Base-by-base conservation (phyloP, 2,797 vertebrate species). In the Acanthurus tractus region DNA sequence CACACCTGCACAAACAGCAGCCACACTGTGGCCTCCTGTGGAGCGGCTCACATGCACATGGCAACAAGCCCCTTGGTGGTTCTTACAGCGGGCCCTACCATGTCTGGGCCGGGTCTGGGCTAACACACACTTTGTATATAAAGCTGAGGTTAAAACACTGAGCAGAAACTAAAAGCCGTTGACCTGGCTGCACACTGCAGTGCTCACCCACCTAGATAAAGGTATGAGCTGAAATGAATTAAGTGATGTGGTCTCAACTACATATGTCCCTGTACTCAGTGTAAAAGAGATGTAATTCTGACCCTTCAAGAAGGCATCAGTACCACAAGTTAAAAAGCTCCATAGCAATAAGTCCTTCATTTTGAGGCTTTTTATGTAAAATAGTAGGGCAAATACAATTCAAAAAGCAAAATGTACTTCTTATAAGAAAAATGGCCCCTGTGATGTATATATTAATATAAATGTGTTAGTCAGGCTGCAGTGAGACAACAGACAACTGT, bases 1-100 rank as follows among this genome's bases (percentile, higher is more conserved):
- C 88, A 82, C 95, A 95, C 94, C 94, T 95, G 94, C 86, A 92
- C 91, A 94, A 95, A 95, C 94, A 95, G 70, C 74, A 29, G 74
- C 81, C 36, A 22, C 81, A 83, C 88, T 88, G 88, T 82, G 83
- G 81, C 74, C 84, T 79, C 78, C 84, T 82, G 79, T 67, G 18
- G 71, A 56, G 79, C 42, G 15, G 76, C 80, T 56, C 68, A 63
- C 74, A 50, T 25, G 69, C 49, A 10, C 50, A 38, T 45, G 6
- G 52, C 57, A 58, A 73, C 76, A 40, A 63, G 64, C 56, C 74
- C 82, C 70, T 57, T 0, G 40, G 79, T 40, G 23, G 57, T 40
- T 81, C 76, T 36, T 49, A 46, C 6, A 56, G 66, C 67, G 44
- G 70, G 29, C 65, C 14, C 1, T 17, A 17, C 71, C 67, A 3